Conservation (phyloP, 2,113 vertebrate genomes). For the Malaclemys terrapin region DNA sequence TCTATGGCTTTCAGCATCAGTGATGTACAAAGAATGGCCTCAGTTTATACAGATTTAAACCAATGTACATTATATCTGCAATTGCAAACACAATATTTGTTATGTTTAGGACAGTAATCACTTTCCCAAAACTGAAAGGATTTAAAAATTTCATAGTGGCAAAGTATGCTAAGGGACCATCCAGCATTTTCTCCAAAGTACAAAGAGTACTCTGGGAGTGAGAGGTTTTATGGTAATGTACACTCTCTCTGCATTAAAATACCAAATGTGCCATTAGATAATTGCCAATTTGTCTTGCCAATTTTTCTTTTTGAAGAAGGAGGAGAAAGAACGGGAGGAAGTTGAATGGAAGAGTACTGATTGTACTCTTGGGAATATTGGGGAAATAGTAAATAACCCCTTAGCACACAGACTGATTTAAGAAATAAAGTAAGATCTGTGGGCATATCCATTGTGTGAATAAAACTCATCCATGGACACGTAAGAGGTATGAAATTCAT, state of each 20-base stretch:
- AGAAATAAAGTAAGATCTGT: conserved; percentile 23
- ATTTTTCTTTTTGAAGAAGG: not conserved
- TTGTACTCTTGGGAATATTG: conserved; percentile 53
- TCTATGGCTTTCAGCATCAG: conserved; percentile 21
- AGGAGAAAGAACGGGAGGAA: conserved; percentile 9
- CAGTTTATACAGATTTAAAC: not conserved
- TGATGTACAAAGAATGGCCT: not conserved
- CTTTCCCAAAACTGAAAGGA: conserved; percentile 58
- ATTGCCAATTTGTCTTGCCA: conserved; percentile 44
- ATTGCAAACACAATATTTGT: conserved; percentile 1
- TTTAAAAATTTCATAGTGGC: conserved; percentile 53
- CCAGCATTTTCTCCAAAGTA: conserved; percentile 60
- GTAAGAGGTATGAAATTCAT: conserved; percentile 55
- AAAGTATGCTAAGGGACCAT: conserved; percentile 37
- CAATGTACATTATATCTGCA: conserved; percentile 41
- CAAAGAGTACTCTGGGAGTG: conserved; percentile 59
- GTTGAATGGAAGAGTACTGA: conserved; percentile 30
- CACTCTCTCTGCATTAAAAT: conserved; percentile 55
- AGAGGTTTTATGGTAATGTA: conserved; percentile 56
- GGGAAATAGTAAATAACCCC: conserved; percentile 56
- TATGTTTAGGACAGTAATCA: conserved; percentile 52
- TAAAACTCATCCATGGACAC: conserved; percentile 32
- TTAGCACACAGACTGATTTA: conserved; percentile 42
- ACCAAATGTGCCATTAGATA: conserved; percentile 45
- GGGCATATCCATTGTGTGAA: conserved; percentile 30